phyloP scores from a whole-genome alignment of 2,888 invertebrate genomes.

The Mamestra brassicae region DNA sequence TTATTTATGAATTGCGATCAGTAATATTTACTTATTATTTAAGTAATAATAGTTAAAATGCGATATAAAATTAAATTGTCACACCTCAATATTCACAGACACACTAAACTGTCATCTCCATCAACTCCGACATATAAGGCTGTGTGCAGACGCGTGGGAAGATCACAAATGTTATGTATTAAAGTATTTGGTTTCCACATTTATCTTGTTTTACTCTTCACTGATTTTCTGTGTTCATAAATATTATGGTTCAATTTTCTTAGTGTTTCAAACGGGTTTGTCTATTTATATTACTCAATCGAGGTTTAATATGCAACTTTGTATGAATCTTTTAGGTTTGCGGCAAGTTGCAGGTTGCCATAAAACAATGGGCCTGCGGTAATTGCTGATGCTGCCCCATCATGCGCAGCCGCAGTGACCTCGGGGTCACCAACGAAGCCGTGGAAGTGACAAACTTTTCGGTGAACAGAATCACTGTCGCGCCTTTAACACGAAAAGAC shows the following conservation, averaged over 20 bases:
- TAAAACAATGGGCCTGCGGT: neutral
- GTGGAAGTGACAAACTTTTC: too few relatives aligned
- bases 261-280: conserved; percentile 18
- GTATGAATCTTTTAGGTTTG: neutral
- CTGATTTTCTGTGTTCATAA: conserved; percentile 32
- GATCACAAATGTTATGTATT: conserved; percentile 60
- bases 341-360: neutral
- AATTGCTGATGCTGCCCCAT: neutral
- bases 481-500: neutral
- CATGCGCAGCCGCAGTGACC: neutral
- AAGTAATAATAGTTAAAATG: neutral
- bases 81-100: conserved; percentile 24
- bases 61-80: conserved; percentile 1
- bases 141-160: conserved; percentile 63
- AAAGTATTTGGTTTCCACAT: conserved; percentile 45
- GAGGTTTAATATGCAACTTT: neutral
- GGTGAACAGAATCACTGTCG: too few relatives aligned
- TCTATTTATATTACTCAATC: conserved; percentile 11
- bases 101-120: conserved; percentile 22
- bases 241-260: conserved; percentile 58
- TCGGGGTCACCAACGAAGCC: too few relatives aligned
- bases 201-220: conserved; percentile 54
- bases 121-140: neutral
- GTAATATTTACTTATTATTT: too few relatives aligned
- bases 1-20: too few relatives aligned